These are phyloP conservation scores for Cavia aperea DNA, from an alignment of 2,113 vertebrate species.

Conservation along the genomic window DNA sequence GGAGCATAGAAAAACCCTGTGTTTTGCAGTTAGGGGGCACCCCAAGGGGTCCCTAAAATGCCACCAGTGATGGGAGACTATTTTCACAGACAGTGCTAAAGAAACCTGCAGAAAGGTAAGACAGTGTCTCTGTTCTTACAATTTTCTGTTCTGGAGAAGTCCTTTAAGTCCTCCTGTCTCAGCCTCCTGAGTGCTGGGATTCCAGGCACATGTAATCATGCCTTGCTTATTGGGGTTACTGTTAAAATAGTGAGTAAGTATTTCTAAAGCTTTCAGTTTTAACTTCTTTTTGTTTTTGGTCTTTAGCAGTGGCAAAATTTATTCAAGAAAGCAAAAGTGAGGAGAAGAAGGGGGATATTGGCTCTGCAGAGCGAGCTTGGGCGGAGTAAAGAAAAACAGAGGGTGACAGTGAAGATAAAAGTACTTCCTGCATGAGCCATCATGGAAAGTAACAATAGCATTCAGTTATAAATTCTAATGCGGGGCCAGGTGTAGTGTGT, in stretches of 20 bases:
- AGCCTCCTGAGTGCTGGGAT: background rate
- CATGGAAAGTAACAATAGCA: background rate
- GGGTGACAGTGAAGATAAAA: background rate
- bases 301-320: background rate
- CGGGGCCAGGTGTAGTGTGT: too few relatives aligned
- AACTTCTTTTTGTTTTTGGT: background rate
- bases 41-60: rapidly evolving
- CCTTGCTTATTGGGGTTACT: background rate
- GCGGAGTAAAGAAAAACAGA: background rate
- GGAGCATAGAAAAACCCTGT: background rate
- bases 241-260: background rate
- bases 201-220: background rate
- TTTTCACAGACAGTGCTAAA: background rate
- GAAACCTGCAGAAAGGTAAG: background rate
- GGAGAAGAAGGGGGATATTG: background rate
- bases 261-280: background rate
- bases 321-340: background rate
- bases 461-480: background rate
- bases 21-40: too few relatives aligned
- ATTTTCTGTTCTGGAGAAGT: background rate
- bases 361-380: background rate
- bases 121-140: background rate
- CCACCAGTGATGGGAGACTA: background rate
- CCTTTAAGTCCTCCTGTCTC: background rate
- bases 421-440: background rate